These are phyloP conservation scores for Paralvinella palmiformis DNA, from an alignment of 1,140 invertebrate species.

Conservation along the genomic window DNA sequence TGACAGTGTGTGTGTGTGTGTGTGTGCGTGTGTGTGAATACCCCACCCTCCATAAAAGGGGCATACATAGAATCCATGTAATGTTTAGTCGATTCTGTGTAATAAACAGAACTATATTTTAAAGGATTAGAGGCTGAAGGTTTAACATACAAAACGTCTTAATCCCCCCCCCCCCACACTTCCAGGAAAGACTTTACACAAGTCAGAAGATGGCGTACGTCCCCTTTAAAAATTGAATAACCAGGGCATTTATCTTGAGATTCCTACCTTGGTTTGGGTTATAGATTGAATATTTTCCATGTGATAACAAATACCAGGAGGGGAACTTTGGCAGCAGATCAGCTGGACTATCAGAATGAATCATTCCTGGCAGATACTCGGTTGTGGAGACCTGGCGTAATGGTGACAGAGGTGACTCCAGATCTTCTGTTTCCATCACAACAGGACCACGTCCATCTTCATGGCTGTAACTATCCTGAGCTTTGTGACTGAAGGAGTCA, in stretches of 20 bases:
- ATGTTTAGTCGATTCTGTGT: no score
- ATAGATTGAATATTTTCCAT: slow-evolving; percentile 73
- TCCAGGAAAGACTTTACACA: no score
- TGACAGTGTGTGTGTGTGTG: no score
- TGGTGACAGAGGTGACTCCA: slow-evolving; percentile 3
- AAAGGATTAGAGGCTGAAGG: no score
- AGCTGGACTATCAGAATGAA: slow-evolving; percentile 70
- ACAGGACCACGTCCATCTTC: slow-evolving; percentile 22
- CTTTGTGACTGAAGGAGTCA: slow-evolving; percentile 28
- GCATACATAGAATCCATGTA: no score
- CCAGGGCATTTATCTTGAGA: not conserved
- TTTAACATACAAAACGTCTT: no score
- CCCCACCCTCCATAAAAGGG: no score
- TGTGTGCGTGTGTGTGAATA: no score
- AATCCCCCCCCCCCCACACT: no score
- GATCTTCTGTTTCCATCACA: not conserved
- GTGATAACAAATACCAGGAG: slow-evolving; percentile 85
- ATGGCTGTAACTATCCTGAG: slow-evolving; percentile 4
- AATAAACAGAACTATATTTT: no score
- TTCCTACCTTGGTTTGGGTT: slow-evolving; percentile 74
- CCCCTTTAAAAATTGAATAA: no score
- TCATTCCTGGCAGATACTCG: slow-evolving; percentile 84
- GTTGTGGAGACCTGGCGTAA: slow-evolving; percentile 35
- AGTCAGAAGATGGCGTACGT: no score
- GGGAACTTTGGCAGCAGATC: slow-evolving; percentile 80